Conservation (phyloP, 2,797 vertebrate species). For the Bradypodion ventrale region DNA sequence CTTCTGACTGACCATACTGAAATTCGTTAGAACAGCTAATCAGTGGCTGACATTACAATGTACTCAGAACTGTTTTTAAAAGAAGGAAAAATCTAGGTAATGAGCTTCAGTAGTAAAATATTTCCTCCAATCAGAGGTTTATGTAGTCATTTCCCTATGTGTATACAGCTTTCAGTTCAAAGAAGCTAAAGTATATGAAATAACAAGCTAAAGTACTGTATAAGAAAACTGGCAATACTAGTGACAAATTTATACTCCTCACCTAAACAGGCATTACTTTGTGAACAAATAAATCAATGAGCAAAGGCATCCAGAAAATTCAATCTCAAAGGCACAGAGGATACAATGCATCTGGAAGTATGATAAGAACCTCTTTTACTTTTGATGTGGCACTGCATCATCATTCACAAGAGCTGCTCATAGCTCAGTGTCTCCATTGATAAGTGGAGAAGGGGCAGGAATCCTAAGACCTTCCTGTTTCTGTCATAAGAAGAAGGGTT, state of each 20-base stretch:
- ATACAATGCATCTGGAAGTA: background rate
- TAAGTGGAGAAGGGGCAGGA: background rate
- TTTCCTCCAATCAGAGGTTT: background rate
- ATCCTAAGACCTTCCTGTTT: background rate
- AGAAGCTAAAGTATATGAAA: background rate
- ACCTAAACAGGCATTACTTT: too few species aligned
- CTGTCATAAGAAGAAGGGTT: background rate
- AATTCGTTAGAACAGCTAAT: background rate
- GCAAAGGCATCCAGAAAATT: too few species aligned
- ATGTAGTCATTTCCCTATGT: background rate
- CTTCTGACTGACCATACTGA: background rate
- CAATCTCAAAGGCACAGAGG: background rate
- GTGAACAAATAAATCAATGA: too few species aligned
- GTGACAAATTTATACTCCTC: too few species aligned
- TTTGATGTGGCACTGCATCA: background rate
- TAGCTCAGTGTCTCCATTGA: background rate
- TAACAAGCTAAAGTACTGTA: background rate
- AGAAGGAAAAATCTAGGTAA: conserved; percentile 10
- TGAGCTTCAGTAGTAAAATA: conserved; percentile 23
- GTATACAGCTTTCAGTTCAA: too few species aligned
- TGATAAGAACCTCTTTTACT: background rate
- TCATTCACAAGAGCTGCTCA: background rate
- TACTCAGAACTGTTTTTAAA: background rate
- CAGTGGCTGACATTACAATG: background rate
- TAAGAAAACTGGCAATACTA: too few species aligned